Evolutionary conservation across 2,797 vertebrate species (phyloP).

Genomic region (Odontamblyopus lacepedii): DNA sequence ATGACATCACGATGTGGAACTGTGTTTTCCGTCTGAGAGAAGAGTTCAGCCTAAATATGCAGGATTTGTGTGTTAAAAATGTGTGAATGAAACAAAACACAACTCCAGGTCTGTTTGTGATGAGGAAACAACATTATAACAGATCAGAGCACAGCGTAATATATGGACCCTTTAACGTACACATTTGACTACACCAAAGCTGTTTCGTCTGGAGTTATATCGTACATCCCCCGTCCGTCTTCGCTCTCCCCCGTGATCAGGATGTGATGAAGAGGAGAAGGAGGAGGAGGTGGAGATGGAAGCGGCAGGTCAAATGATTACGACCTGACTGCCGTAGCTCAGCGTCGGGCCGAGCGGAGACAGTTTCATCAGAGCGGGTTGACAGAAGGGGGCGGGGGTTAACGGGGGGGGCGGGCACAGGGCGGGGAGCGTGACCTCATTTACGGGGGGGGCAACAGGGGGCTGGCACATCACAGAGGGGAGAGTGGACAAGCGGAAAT

Average conservation of each 20-base stretch:
- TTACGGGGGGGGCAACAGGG: neutral
- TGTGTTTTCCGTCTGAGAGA: too few species aligned
- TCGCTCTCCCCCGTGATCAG: neutral
- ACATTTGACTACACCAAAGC: too few species aligned
- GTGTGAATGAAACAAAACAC: too few species aligned
- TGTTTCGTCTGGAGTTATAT: neutral
- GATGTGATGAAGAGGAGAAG: neutral
- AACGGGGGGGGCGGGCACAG: neutral
- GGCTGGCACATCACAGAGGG: neutral
- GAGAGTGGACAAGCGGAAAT: neutral
- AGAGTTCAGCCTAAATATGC: too few species aligned
- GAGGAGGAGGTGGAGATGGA: neutral
- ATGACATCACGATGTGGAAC: too few species aligned
- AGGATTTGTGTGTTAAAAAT: too few species aligned
- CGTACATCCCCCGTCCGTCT: neutral
- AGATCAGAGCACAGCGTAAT: too few species aligned
- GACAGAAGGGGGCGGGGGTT: neutral
- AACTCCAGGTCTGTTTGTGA: too few species aligned
- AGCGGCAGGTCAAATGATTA: neutral
- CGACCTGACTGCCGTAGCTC: neutral
- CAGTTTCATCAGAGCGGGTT: constrained; percentile 3
- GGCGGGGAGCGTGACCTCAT: neutral
- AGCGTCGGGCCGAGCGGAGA: neutral
- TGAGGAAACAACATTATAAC: too few species aligned
- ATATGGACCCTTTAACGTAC: too few species aligned